Base-by-base conservation (phyloP, 1,140 invertebrate genomes). In the Cyclina sinensis region DNA sequence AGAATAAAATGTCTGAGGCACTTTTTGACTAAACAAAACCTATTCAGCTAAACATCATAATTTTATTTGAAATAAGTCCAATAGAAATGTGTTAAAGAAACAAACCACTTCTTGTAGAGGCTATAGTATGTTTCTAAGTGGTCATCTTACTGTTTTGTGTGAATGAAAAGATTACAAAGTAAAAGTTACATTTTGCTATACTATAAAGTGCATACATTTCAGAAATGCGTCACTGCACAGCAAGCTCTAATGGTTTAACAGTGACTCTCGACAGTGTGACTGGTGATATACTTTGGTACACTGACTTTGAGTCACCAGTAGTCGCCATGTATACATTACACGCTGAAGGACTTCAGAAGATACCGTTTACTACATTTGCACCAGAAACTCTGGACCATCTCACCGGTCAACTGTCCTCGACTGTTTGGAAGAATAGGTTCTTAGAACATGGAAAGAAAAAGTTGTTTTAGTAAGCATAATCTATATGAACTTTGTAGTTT, bases 331-430 rank as follows among this genome's bases (percentile, higher is more conserved):
- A 99, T 95, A 95, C 97, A 0, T 95, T 99, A 79, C 97, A 97
- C 88, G 96, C 97, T 11, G 96, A 96, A 84, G 98, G 97, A 2
- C 96, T 99, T 43, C 96, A 98, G 48, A 97, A 97, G 59, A 96
- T 99, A 54, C 98, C 98, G 2, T 99, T 99, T 93, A 98, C 98
- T 12, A 98, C 97, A 70, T 97, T 99, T 46, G 98, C 98, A 37
- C 92, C 98, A 90, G 97, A 98, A 91, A 98, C 98, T 0, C 96
- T 99, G 46, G 96, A 97, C 84, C 97, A 97, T 90, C 96, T 98
- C n/a, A 94, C 95, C 32, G 94, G 94, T 43, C 94, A 95, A 88
- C 76, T 95, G 73, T 92, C 93, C 2, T 93, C 91, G 9, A 92
- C 91, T 14, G 74, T 92, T 1, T 95, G 94, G 94, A 92, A 91